Base-by-base conservation (phyloP, 2,113 vertebrate species). In the Salvelinus sp. region DNA sequence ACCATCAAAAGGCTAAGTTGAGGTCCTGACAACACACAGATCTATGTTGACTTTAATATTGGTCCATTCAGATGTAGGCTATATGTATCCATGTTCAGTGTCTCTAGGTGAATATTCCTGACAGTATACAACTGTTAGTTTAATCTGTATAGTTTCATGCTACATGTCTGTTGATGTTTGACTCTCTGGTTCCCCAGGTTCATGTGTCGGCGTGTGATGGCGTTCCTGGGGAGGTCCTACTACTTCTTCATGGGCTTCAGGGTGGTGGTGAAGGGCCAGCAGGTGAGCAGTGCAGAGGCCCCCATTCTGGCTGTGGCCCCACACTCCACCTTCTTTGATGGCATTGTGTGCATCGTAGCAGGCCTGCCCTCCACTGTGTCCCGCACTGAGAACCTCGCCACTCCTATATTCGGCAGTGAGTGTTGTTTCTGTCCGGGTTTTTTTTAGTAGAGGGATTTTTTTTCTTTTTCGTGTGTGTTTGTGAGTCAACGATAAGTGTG, bases 311-410 rank as follows among this genome's bases (percentile, higher is more conserved):
- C 93, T 0, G 96, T 92, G 67, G 97, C 97, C 3, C 98, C 97
- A 38, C 97, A 99, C 83, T 99, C 98, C 22, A 94, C 94, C 0
- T 98, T 97, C 90, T 99, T 97, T n/a, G 98, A 99, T 73, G 96
- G 94, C 25, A 95, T 99, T 1, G 91, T 94, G 73, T 95, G 93
- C 84, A 82, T 98, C 0, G 73, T 94, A 0, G 94, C 97, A 0
- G 96, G 96, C 33, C 85, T 98, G 58, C 98, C 98, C 0, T 99
- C 97, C 3, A 92, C 93, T 1, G 96, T 99, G 1, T 96, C 98
- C 44, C 95, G 97, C 10, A 82, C 82, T 0, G 98, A 99, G 86
- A 98, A 98, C 77, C 83, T 95, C 58, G 89, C 91, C 0, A 92
- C 90, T 0, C 96, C 96, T 0, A 76, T 99, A 66, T 92, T 98